A percentile compares a stretch with the other conserved stretches of the same genome.
These are phyloP conservation scores for Pipistrellus kuhlii DNA, from an alignment of 2,797 vertebrate species.

Conservation along the genomic window DNA sequence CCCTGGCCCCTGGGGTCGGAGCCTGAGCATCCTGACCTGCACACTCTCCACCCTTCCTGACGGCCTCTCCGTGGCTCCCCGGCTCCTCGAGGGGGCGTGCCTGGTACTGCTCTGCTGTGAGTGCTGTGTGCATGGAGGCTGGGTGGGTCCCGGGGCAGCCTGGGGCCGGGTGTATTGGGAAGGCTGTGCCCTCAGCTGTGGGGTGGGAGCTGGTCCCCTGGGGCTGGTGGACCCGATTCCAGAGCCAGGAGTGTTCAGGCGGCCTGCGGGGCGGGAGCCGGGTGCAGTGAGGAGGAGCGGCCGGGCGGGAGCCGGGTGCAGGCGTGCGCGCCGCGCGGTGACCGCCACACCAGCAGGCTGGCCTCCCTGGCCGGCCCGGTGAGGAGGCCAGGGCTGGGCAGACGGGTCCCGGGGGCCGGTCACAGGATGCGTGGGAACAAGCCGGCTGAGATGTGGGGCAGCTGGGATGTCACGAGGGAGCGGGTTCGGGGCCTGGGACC, in stretches of 20 bases:
- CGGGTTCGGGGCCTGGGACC: background rate
- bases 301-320: fast-evolving
- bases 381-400: fast-evolving
- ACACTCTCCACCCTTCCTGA: fast-evolving
- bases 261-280: fast-evolving
- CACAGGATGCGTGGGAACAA: fast-evolving
- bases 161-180: background rate
- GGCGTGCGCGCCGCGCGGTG: fast-evolving
- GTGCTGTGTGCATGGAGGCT: too few species aligned
- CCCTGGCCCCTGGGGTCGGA: fast-evolving
- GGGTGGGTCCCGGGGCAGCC: background rate
- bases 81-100: fast-evolving
- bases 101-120: fast-evolving
- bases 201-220: background rate
- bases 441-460: fast-evolving
- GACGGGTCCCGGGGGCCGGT: too few species aligned
- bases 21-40: fast-evolving
- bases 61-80: fast-evolving
- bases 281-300: background rate
- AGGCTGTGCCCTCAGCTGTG: background rate
- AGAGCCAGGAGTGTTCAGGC: background rate
- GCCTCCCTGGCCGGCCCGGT: fast-evolving
- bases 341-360: fast-evolving
- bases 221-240: background rate
- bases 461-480: fast-evolving